phyloP scores from a whole-genome alignment of 2,888 invertebrate species.

The Mythimna vitellina region DNA sequence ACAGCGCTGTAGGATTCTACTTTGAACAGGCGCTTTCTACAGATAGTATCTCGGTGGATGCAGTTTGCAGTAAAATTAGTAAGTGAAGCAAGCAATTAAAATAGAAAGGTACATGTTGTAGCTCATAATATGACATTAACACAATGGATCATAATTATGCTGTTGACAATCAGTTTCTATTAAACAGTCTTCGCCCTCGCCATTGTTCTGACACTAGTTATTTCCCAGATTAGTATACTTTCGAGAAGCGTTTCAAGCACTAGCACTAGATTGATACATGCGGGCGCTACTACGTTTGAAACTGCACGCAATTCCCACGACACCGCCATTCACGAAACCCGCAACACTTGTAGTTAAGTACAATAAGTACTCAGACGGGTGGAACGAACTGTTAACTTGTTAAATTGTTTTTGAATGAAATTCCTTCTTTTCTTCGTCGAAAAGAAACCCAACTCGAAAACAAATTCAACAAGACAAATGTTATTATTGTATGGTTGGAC shows the following conservation, averaged over 20 bases:
- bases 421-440: not conserved
- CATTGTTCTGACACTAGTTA: constrained; percentile 78
- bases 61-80: constrained; percentile 1
- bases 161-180: constrained; percentile 63
- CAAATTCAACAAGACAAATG: not conserved
- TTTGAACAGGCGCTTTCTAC: constrained; percentile 30
- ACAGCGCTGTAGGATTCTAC: constrained; percentile 6
- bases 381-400: constrained; percentile 57
- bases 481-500: not conserved
- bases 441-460: too few relatives aligned
- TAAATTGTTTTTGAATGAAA: constrained; percentile 1
- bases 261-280: constrained; percentile 64
- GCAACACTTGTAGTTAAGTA: constrained; percentile 51
- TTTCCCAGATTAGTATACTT: constrained; percentile 83
- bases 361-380: constrained; percentile 56
- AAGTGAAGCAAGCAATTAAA: constrained; percentile 2
- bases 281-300: constrained; percentile 65
- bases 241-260: constrained; percentile 74
- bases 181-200: constrained; percentile 66
- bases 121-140: constrained; percentile 9
- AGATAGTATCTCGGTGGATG: not conserved
- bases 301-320: constrained; percentile 77
- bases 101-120: constrained; percentile 21
- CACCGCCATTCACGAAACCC: constrained; percentile 66
- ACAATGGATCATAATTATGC: constrained; percentile 54